phyloP scores from a whole-genome alignment of 2,113 vertebrate species.

The Cygnus atratus region DNA sequence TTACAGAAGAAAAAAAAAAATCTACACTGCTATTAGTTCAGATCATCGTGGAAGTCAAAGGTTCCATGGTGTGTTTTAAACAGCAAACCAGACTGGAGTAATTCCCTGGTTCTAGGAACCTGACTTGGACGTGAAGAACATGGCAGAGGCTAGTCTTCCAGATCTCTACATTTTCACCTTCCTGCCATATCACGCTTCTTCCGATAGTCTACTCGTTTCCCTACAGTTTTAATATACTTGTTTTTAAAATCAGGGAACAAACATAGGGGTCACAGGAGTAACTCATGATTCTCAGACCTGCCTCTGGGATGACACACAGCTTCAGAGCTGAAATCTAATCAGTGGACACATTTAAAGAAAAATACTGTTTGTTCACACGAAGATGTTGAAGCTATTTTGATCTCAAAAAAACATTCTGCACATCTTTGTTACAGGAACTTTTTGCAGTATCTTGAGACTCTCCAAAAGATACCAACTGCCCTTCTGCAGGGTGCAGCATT shows the following conservation, averaged over 20 bases:
- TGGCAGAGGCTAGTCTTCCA: not conserved
- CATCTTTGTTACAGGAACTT: not conserved
- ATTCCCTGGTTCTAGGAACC: not conserved
- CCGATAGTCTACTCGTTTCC: not conserved
- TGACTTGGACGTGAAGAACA: not conserved
- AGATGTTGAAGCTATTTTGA: not conserved
- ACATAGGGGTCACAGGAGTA: not conserved
- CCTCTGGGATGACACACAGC: not conserved
- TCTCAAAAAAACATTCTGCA: not conserved
- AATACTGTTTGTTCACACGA: not conserved
- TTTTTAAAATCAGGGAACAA: not conserved
- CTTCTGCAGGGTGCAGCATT: not conserved
- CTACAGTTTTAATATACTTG: not conserved
- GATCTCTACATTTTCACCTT: not conserved
- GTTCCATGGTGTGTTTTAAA: not conserved
- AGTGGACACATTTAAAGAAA: not conserved
- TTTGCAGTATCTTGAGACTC: not conserved
- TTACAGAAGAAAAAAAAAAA: not conserved
- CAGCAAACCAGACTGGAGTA: not conserved
- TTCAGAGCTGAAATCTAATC: not conserved
- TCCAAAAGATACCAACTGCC: conserved; percentile 31
- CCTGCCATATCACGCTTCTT: not conserved
- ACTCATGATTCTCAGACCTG: not conserved
- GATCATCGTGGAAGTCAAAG: not conserved
- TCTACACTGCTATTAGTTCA: not conserved